Conservation (phyloP, 2,888 invertebrate genomes). For the Strigamia transsilvanica region DNA sequence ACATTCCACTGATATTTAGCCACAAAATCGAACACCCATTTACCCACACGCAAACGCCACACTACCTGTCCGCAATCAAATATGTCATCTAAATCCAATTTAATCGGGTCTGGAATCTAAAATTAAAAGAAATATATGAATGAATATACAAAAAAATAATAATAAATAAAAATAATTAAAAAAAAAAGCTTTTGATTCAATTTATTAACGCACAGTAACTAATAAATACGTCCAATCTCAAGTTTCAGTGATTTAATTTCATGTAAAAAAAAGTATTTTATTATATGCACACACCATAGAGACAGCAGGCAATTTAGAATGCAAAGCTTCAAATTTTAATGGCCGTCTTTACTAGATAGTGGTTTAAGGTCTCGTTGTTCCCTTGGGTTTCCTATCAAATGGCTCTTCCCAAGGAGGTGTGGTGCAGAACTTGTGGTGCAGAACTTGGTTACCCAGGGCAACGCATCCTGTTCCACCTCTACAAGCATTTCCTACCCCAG, state of each 20-base stretch:
- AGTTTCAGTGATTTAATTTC: background rate
- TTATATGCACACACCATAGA: background rate
- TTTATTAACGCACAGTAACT: background rate
- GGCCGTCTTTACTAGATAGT: constrained; percentile 8
- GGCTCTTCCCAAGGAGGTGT: constrained; percentile 41
- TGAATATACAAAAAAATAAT: background rate
- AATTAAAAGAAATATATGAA: constrained; percentile 6
- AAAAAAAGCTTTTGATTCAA: background rate
- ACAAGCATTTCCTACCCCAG: constrained; percentile 13
- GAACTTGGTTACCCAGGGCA: constrained; percentile 15
- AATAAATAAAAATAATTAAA: too few relatives aligned
- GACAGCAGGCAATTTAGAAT: background rate
- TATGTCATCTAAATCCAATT: constrained; percentile 22
- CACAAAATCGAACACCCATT: constrained; percentile 6
- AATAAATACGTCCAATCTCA: background rate
- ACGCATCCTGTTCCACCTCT: constrained; percentile 37
- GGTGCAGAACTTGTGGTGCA: constrained; percentile 10
- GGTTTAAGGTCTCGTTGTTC: constrained; percentile 21
- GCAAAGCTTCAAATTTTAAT: constrained; percentile 23
- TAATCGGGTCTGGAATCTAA: constrained; percentile 26
- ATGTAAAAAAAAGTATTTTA: background rate
- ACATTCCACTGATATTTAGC: background rate
- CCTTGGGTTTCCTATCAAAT: constrained; percentile 39
- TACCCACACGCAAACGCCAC: constrained; percentile 9
- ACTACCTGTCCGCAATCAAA: constrained; percentile 31